Conservation (phyloP, 2,888 invertebrate genomes). For the Chouioia cunea region DNA sequence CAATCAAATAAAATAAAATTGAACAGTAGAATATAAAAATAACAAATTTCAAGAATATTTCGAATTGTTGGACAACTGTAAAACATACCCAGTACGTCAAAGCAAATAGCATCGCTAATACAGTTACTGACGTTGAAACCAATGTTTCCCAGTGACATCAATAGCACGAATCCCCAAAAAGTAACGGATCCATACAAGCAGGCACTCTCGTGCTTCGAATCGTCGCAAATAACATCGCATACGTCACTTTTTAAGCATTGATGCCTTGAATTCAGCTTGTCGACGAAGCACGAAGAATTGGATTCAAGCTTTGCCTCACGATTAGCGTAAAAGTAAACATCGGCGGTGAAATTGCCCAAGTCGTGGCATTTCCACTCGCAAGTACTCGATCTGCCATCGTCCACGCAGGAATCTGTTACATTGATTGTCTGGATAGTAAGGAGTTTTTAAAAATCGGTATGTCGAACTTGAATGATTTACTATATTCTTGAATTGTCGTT, state of each 20-base stretch:
- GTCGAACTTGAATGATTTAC: too few species aligned
- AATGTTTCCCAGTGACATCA: slow-evolving; percentile 82
- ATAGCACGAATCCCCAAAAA: slow-evolving; percentile 81
- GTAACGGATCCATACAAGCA: slow-evolving; percentile 73
- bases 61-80: slow-evolving; percentile 17
- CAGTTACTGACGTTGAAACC: slow-evolving; percentile 88
- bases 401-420: slow-evolving; percentile 39
- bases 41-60: slow-evolving; percentile 1
- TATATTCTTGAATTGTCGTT: too few species aligned
- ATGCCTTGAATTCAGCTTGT: background rate
- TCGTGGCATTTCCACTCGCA: slow-evolving; percentile 19
- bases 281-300: slow-evolving; percentile 15
- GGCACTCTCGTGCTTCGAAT: slow-evolving; percentile 48
- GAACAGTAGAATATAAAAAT: slow-evolving; percentile 9
- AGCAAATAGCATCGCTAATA: slow-evolving; percentile 91
- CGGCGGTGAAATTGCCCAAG: slow-evolving; percentile 1
- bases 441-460: background rate
- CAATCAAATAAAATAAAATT: slow-evolving; percentile 46
- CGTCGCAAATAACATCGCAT: slow-evolving; percentile 55
- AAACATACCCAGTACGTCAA: slow-evolving; percentile 81
- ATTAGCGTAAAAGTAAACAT: slow-evolving; percentile 2
- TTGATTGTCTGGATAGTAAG: slow-evolving; percentile 40
- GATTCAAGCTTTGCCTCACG: background rate
- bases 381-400: background rate
- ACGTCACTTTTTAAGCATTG: background rate